Evolutionary conservation across 2,113 vertebrate species (phyloP).

Genomic region (Campylomormyrus numenius): DNA sequence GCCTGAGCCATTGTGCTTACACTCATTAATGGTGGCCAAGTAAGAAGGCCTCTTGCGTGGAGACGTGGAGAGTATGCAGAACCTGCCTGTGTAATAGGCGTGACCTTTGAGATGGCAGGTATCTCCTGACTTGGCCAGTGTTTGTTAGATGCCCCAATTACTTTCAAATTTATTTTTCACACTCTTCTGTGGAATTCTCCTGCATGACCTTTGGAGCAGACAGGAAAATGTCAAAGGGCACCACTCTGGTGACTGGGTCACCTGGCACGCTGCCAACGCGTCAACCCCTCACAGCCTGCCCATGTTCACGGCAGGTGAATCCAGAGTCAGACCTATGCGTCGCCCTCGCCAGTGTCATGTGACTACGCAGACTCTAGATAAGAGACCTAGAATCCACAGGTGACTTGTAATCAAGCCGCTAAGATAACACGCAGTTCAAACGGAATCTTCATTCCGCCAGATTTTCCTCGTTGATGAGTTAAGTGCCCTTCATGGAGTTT

Average conservation of each 20-base stretch:
- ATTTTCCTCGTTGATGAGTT: constrained; percentile 14
- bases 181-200: not conserved
- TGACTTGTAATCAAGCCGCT: not conserved
- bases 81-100: constrained; percentile 13
- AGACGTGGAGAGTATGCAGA: not conserved
- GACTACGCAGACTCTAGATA: not conserved
- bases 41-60: not conserved
- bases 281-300: not conserved
- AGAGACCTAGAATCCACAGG: not conserved
- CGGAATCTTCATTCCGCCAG: not conserved
- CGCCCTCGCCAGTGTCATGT: not conserved
- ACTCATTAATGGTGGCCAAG: constrained; percentile 5
- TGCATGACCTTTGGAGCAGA: not conserved
- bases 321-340: not conserved
- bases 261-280: not conserved
- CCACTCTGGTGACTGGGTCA: too few species aligned
- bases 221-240: too few species aligned
- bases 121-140: constrained; percentile 27
- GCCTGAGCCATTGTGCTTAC: not conserved
- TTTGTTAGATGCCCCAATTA: constrained; percentile 31
- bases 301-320: not conserved
- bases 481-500: constrained; percentile 24
- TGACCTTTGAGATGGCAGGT: constrained; percentile 1
- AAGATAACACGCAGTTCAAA: not conserved
- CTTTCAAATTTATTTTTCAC: constrained; percentile 32